Percentiles rank a stretch among this genome's conserved stretches.
Conservation (phyloP, 2,888 invertebrate species). For the Pogonocherus hispidulus region DNA sequence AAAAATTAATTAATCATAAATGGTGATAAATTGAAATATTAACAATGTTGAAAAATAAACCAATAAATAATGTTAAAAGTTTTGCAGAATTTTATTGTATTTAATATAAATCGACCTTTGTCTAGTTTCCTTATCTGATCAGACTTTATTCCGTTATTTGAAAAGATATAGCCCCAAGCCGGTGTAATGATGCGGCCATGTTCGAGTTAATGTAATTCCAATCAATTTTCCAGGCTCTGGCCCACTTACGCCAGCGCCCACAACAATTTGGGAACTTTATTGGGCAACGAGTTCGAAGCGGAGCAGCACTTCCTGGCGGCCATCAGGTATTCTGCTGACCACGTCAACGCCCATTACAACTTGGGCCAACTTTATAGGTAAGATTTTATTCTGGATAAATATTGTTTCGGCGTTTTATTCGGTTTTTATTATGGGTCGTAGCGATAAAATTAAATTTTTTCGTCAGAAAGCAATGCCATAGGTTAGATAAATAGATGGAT, state of each 20-base stretch:
- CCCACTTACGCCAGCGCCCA: constrained; percentile 89
- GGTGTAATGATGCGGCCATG: not conserved
- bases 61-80: too few species aligned
- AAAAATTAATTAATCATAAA: too few species aligned
- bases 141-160: not conserved
- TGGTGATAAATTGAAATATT: too few species aligned
- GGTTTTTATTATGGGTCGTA: not conserved
- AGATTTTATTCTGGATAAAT: constrained; percentile 56
- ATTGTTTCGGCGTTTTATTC: constrained; percentile 8
- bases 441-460: too few species aligned
- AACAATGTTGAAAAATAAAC: too few species aligned
- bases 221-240: constrained; percentile 77
- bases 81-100: too few species aligned
- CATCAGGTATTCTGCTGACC: constrained; percentile 80
- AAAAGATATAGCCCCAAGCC: too few species aligned
- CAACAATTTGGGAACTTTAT: constrained; percentile 87
- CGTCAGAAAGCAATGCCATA: too few species aligned
- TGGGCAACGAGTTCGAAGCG: constrained; percentile 77
- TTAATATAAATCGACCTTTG: too few species aligned
- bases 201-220: constrained; percentile 24
- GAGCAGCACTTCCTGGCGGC: constrained; percentile 84
- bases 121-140: not conserved
- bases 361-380: constrained; percentile 87
- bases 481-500: too few species aligned
- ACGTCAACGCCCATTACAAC: constrained; percentile 89